Conservation (phyloP, 2,113 vertebrate species). For the Varanus salvator region DNA sequence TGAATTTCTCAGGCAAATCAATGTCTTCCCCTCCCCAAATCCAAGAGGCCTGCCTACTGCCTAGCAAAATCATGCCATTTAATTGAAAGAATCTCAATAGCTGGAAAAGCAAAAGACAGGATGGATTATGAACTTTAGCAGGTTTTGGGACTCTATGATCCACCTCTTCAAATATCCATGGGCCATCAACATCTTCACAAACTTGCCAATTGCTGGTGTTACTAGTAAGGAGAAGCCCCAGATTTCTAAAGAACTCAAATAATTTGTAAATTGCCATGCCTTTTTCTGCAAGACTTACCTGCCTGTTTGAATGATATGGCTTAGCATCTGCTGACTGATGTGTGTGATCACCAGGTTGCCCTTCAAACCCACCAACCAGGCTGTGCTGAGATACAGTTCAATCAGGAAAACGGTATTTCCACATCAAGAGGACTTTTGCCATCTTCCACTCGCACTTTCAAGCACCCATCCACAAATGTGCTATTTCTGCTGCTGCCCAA, state of each 20-base stretch:
- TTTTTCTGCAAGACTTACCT: constrained; percentile 15
- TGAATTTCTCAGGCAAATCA: not conserved
- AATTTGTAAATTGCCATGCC: constrained; percentile 22
- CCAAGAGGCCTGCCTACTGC: not conserved
- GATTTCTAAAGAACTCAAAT: not conserved
- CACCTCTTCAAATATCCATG: not conserved
- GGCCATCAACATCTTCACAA: not conserved
- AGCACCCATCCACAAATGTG: not conserved
- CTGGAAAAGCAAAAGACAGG: not conserved
- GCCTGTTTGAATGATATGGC: constrained; percentile 36
- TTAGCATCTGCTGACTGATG: constrained; percentile 28
- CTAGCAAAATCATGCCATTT: not conserved
- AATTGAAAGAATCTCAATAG: not conserved
- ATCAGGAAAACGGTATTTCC: constrained; percentile 27
- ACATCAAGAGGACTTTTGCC: constrained; percentile 17
- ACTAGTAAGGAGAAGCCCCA: not conserved
- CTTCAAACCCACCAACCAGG: constrained; percentile 38
- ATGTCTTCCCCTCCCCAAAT: not conserved
- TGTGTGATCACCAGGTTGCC: constrained; percentile 39
- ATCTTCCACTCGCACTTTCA: constrained; percentile 23
- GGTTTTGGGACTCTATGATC: not conserved
- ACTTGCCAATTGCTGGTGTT: not conserved
- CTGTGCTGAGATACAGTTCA: constrained; percentile 35
- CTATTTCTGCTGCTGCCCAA: not conserved
- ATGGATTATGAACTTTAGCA: not conserved